These are phyloP conservation scores for Melipona beecheii DNA, from an alignment of 2,888 invertebrate genomes.

Conservation along the genomic window DNA sequence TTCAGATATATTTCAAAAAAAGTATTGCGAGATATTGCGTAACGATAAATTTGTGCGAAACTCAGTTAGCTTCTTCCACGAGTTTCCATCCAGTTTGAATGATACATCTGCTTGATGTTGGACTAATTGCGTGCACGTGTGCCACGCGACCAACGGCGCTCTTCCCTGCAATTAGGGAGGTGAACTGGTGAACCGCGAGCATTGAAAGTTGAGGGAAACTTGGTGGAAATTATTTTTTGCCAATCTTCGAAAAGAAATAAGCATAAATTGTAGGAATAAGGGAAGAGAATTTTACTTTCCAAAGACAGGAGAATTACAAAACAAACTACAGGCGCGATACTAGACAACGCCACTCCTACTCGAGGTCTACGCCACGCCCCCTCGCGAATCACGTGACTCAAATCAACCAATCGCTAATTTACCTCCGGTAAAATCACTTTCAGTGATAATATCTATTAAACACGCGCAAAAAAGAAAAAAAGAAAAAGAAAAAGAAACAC, in stretches of 20 bases:
- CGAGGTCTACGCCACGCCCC: too few species aligned
- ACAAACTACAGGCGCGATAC: too few species aligned
- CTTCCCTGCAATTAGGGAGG: conserved; percentile 15
- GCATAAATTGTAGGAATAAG: not conserved
- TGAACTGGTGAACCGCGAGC: conserved; percentile 11
- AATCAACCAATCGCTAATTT: too few species aligned
- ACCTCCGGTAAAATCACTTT: too few species aligned
- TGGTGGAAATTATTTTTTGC: not conserved
- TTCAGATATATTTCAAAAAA: not conserved
- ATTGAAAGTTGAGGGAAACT: not conserved
- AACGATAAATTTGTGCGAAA: conserved; percentile 19
- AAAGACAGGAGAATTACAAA: too few species aligned
- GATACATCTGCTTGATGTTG: not conserved
- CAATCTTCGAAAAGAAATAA: not conserved
- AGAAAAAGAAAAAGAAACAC: too few species aligned
- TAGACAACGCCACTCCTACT: too few species aligned
- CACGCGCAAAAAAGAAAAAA: too few species aligned
- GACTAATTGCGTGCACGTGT: conserved; percentile 37
- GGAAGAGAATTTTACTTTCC: not conserved
- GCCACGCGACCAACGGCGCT: not conserved
- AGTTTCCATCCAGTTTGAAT: not conserved
- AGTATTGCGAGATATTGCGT: conserved; percentile 5
- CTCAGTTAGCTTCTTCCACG: not conserved
- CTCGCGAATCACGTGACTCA: too few species aligned
- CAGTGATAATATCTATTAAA: too few species aligned